Percentiles rank a stretch among this genome's conserved stretches.
phyloP scores from a whole-genome alignment of 2,888 invertebrate genomes.

The Limnephilus auricula region DNA sequence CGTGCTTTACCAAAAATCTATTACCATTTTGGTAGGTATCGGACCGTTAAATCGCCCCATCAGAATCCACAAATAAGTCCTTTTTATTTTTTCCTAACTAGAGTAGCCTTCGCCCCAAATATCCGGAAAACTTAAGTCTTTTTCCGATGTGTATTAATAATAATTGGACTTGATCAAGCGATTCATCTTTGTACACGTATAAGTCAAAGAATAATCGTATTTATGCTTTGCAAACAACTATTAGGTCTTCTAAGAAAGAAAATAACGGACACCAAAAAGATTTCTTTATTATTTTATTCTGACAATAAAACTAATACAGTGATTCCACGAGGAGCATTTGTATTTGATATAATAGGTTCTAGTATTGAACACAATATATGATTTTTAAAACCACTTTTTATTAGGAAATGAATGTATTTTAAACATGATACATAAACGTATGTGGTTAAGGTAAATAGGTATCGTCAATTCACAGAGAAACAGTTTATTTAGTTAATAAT shows the following conservation, averaged over 20 bases:
- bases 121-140: background rate
- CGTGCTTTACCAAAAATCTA: background rate
- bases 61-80: background rate
- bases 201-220: background rate
- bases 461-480: too few relatives aligned
- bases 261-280: background rate
- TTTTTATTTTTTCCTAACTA: background rate
- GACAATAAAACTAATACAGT: background rate
- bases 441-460: too few relatives aligned
- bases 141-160: background rate
- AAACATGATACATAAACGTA: too few relatives aligned
- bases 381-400: background rate
- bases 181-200: background rate
- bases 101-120: background rate
- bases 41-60: background rate
- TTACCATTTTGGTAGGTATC: background rate
- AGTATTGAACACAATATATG: background rate
- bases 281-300: background rate
- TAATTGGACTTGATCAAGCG: background rate
- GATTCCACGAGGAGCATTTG: background rate
- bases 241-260: background rate
- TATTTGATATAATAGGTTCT: background rate
- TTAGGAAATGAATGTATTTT: too few relatives aligned
- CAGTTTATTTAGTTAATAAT: too few relatives aligned
- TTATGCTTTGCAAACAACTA: background rate